Evolutionary conservation across 2,797 vertebrate species (phyloP).

Genomic region (Ptychobarbus kaznakovi): DNA sequence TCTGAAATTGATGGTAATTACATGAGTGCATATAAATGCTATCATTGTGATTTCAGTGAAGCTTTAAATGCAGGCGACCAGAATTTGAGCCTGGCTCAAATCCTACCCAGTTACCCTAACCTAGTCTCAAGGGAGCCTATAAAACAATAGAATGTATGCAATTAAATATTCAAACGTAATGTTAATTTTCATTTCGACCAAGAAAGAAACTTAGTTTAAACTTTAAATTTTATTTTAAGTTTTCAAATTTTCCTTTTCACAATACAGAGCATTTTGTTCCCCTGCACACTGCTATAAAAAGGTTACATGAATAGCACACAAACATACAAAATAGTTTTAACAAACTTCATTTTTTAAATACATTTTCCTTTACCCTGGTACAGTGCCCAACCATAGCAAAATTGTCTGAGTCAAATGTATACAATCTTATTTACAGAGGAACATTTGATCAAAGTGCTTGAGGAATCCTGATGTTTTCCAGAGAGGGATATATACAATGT

Average conservation of each 20-base stretch:
- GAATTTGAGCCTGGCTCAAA: neutral
- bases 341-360: slow-evolving; percentile 86
- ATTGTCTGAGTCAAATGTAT: slow-evolving; percentile 83
- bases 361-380: slow-evolving; percentile 87
- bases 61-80: neutral
- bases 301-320: slow-evolving; percentile 85
- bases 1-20: slow-evolving; percentile 10
- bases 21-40: neutral
- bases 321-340: slow-evolving; percentile 98
- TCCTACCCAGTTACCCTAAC: neutral
- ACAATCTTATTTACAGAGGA: slow-evolving; percentile 95
- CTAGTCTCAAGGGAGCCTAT: neutral
- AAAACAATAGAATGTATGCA: neutral
- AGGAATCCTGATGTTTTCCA: slow-evolving; percentile 85
- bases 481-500: slow-evolving; percentile 88
- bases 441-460: slow-evolving; percentile 95
- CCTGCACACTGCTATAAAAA: slow-evolving; percentile 83
- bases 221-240: slow-evolving; percentile 74
- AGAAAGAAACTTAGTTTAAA: slow-evolving; percentile 53
- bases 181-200: neutral
- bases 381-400: slow-evolving; percentile 90
- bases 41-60: neutral
- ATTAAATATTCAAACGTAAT: neutral
- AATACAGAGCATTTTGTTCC: slow-evolving; percentile 70
- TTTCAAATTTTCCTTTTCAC: slow-evolving; percentile 73